These are phyloP conservation scores for Embidobia sp. DNA, from an alignment of 2,888 invertebrate genomes.

Conservation along the genomic window DNA sequence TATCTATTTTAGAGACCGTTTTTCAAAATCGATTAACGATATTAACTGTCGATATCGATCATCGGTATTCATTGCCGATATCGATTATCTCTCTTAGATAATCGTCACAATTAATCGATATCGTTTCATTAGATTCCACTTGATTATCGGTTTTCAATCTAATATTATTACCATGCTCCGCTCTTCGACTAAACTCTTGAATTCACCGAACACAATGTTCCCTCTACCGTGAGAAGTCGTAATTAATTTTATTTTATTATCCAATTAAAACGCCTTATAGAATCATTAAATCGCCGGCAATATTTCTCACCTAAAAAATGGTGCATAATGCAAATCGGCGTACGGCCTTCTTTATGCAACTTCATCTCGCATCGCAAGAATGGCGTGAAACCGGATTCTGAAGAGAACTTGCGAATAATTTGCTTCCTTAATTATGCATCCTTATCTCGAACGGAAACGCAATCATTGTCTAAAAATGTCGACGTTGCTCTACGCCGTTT, in stretches of 20 bases:
- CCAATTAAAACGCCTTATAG: slow-evolving; percentile 55
- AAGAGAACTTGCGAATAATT: slow-evolving; percentile 53
- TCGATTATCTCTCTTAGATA: no score
- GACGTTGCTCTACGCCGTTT: slow-evolving; percentile 1
- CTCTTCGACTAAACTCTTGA: not conserved
- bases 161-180: not conserved
- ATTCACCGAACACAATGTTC: not conserved
- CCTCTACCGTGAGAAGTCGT: slow-evolving; percentile 27
- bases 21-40: no score
- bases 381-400: slow-evolving; percentile 57
- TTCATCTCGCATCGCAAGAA: slow-evolving; percentile 51
- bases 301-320: slow-evolving; percentile 44
- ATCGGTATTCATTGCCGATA: no score
- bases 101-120: no score
- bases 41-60: no score
- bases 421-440: slow-evolving; percentile 56
- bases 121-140: no score
- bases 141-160: not conserved
- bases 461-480: slow-evolving; percentile 41
- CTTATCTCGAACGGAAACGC: slow-evolving; percentile 56
- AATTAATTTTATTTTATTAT: slow-evolving; percentile 50
- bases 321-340: slow-evolving; percentile 49
- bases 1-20: no score
- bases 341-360: slow-evolving; percentile 49
- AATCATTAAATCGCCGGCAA: slow-evolving; percentile 48